Conservation (phyloP, 2,113 vertebrate species). For the Centropus bengalensis region DNA sequence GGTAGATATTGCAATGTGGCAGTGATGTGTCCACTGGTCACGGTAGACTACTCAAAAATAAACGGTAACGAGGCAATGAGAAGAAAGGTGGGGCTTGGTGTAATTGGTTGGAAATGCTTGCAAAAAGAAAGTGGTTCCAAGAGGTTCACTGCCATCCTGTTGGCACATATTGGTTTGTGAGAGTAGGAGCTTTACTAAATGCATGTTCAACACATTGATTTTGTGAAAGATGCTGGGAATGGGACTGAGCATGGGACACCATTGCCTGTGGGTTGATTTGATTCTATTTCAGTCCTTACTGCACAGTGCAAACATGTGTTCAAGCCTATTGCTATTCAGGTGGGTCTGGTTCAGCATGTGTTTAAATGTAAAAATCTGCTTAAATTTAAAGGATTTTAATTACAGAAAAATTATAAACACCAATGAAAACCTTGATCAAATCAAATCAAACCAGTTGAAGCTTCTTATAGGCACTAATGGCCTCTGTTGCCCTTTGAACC, state of each 20-base stretch:
- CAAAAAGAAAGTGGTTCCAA: background rate
- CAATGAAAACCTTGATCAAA: background rate
- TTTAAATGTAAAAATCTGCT: background rate
- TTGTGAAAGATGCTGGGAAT: background rate
- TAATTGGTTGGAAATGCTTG: background rate
- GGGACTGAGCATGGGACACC: background rate
- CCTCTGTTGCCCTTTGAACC: background rate
- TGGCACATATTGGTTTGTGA: no score
- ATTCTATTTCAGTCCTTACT: background rate
- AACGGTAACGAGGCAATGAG: background rate
- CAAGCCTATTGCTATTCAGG: background rate
- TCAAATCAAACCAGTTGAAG: background rate
- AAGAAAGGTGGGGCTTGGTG: background rate
- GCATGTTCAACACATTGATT: background rate
- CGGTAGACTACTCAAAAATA: accelerated
- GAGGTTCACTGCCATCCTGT: background rate
- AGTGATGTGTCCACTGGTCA: background rate
- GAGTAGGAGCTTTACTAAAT: background rate
- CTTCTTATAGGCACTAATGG: background rate
- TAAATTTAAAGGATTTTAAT: background rate
- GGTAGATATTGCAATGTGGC: background rate
- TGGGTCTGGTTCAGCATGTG: background rate
- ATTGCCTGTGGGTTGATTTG: background rate
- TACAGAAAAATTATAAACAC: background rate
- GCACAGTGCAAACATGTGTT: background rate